Evolutionary conservation across 2,888 invertebrate genomes (phyloP), one percentile per base, ranked within the genome.

Genomic region (Pocota personata): DNA sequence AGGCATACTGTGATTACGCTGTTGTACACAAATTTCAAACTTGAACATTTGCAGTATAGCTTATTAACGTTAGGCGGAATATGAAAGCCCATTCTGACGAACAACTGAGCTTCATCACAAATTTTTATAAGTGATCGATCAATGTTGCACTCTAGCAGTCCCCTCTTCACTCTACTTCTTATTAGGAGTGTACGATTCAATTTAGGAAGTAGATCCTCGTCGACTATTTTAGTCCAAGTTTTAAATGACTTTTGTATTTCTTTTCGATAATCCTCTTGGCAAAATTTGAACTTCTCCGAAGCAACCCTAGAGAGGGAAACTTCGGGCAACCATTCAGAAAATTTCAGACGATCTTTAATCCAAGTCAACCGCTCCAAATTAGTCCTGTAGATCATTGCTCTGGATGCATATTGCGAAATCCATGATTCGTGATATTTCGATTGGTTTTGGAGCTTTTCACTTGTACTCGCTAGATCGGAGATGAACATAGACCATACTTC

Each of bases 111-210:
- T 92, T 97, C 97, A 83, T 94, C 94, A 90, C 95, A 96, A 50
- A 97, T 93, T 76, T 95, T 95, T 89, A 97, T 90, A 67, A 96
- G 93, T 0, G 75, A 64, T 0, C 94, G 94, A 91, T 97, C 96
- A 88, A 97, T 96, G 91, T 97, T 97, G 90, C 95, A 95, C 90
- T 96, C 96, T 82, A 97, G 91, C 57, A 96, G 92, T 0, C 96
- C 96, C 16, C 94, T 94, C 69, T 94, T 94, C 3, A 93, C 93
- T 16, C 92, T 90, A 90, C 96, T 96, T 83, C 95, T 95, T 80
- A 94, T 93, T 94, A 98, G 95, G 71, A 98, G 92, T 0, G 96
- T 95, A 50, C 95, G 94, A 89, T 97, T 95, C 24, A 97, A 91
- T 50, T 94, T 94, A 0, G 92, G 91, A 0, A 93, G 92, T 60